Evolutionary conservation across 2,888 invertebrate species (phyloP).

Genomic region (Dendrolimus houi): DNA sequence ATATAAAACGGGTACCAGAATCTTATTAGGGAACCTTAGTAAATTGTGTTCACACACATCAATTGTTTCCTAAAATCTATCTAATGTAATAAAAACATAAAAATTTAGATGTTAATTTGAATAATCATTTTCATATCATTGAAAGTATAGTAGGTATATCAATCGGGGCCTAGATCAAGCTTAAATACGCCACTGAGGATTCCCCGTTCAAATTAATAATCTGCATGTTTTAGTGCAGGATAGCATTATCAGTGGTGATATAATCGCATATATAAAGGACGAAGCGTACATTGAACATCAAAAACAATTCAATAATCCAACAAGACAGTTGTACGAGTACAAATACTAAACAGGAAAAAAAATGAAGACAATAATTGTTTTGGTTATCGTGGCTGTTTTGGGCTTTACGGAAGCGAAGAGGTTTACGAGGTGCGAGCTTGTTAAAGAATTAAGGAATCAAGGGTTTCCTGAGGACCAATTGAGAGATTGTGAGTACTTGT

Average conservation of each 20-base stretch:
- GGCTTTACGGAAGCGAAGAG: slow-evolving; percentile 18
- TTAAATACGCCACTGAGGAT: slow-evolving; percentile 8
- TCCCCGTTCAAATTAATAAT: slow-evolving; percentile 7
- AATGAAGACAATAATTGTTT: slow-evolving; percentile 13
- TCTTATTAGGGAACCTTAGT: no score
- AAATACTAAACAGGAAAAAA: slow-evolving; percentile 6
- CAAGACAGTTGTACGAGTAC: not conserved
- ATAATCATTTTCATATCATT: no score
- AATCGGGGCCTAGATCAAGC: no score
- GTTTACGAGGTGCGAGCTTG: slow-evolving; percentile 1
- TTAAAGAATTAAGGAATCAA: not conserved
- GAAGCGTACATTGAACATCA: not conserved
- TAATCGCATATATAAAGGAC: slow-evolving; percentile 9
- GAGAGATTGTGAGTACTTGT: slow-evolving; percentile 33
- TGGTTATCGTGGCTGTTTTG: slow-evolving; percentile 11
- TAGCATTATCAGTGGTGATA: no score
- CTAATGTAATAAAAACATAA: no score
- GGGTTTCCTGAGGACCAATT: slow-evolving; percentile 21
- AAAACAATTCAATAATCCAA: not conserved
- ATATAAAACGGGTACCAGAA: no score
- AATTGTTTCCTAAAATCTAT: no score
- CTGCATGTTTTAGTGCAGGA: not conserved
- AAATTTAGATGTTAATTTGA: no score
- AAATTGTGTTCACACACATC: no score
- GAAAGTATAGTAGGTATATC: no score